These are phyloP conservation scores for Tonatia bakeri DNA, from an alignment of 2,113 vertebrate species.

Conservation along the genomic window DNA sequence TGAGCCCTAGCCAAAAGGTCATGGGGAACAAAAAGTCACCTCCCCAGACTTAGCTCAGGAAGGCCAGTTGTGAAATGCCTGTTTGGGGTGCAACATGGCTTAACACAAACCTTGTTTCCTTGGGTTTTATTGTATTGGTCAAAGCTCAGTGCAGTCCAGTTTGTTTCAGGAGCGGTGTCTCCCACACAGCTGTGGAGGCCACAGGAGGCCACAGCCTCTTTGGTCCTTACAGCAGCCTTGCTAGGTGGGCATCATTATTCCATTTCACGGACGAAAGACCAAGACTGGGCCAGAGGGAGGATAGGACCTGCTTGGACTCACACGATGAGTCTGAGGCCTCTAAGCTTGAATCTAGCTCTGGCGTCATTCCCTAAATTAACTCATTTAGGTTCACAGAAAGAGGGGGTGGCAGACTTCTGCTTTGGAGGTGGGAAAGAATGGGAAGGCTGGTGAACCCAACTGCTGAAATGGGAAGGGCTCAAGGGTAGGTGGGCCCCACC, in stretches of 20 bases:
- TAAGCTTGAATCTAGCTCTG: not conserved
- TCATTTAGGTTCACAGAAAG: not conserved
- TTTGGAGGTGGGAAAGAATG: not conserved
- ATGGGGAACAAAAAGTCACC: not conserved
- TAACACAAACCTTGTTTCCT: not conserved
- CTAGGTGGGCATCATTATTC: not conserved
- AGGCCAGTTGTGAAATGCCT: not conserved
- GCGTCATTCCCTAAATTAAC: not conserved
- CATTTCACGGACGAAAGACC: not conserved
- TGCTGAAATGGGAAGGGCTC: not conserved
- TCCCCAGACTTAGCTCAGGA: not conserved
- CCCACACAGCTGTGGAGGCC: not conserved
- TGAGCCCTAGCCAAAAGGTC: not conserved
- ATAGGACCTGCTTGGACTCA: not conserved
- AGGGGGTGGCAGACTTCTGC: not conserved
- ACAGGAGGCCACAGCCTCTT: not conserved
- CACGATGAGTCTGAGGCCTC: not conserved
- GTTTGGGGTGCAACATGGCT: not conserved
- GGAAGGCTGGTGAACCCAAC: not conserved
- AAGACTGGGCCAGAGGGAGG: not conserved
- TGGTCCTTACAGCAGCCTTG: not conserved
- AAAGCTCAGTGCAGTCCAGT: not conserved
- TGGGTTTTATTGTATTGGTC: not conserved
- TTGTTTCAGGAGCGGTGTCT: conserved; percentile 18
- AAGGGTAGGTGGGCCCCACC: not conserved